phyloP scores from a whole-genome alignment of 2,797 vertebrate genomes.

The Eupleurogrammus muticus region DNA sequence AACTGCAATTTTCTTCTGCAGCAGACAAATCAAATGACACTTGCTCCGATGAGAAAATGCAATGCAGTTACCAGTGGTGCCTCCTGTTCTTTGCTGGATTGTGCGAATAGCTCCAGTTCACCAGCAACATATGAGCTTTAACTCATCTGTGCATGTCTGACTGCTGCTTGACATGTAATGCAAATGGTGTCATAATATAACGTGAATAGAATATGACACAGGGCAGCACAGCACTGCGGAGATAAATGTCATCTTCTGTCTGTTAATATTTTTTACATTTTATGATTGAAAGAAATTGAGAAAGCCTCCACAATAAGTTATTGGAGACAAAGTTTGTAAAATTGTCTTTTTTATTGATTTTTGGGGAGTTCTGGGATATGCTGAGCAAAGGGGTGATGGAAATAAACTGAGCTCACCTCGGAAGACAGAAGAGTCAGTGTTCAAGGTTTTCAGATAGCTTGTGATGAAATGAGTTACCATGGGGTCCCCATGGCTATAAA shows the following conservation, averaged over 20 bases:
- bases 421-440: background rate
- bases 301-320: background rate
- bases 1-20: background rate
- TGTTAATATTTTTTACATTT: background rate
- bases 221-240: background rate
- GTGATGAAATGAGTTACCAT: conserved; percentile 4
- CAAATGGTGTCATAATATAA: background rate
- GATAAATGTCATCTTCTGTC: conserved; percentile 9
- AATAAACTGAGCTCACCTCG: background rate
- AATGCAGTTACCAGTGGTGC: background rate
- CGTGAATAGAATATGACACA: accelerated
- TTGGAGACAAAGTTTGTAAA: background rate
- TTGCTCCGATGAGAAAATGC: background rate
- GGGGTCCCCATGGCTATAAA: conserved; percentile 3
- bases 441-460: conserved; percentile 12
- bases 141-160: conserved; percentile 19
- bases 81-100: background rate
- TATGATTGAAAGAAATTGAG: background rate
- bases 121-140: accelerated
- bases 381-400: background rate
- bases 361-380: background rate
- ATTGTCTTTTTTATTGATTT: background rate
- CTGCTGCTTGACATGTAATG: background rate
- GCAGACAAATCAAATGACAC: no score
- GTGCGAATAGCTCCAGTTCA: background rate